Base-by-base conservation (phyloP, 2,113 vertebrate genomes). In the Sula dactylatra region DNA sequence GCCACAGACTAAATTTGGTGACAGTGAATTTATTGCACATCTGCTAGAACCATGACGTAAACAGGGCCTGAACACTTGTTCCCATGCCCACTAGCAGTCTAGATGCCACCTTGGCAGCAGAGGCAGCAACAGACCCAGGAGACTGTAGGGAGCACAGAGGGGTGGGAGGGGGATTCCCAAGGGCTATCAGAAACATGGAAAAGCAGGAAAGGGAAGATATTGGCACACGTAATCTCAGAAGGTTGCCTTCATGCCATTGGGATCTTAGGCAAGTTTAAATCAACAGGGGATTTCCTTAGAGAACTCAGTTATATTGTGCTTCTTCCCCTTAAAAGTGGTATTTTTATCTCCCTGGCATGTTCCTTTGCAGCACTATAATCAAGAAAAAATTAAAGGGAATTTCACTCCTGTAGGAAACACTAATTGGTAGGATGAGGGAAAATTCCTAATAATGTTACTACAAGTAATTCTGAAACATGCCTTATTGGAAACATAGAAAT, bases 111-210 rank as follows among this genome's bases (percentile, higher is more conserved):
- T 24, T 73, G 32, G 25, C 27, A 83, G 52, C 26, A 65, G 26
- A 42, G 11, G 18, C 34, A 59, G 8, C 1, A 3, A n/a, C n/a
- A 34, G 24, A 50, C 54, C 34, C 45, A 44, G n/a, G 17, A 79
- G 19, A 22, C 17, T 1, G 1, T 2, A 79, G 47, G 16, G 12
- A 73, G 47, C 21, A 62, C 10, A 40, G 16, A 0, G 0, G 4
- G 2, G 5, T 61, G 27, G 19, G 7, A 71, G 10, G 6, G 22
- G 2, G 11, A 42, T 45, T 25, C 4, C 6, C 22, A 20, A 26
- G 21, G 6, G 3, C 12, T 47, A 11, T 29, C 13, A 74, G 36
- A 82, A 73, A 62, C 24, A 32, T 9, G 2, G 15, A 44, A 82
- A 79, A 65, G 11, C 24, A n/a, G 27, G 32, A 78, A 61, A 73